A percentile compares a stretch with the other conserved stretches of the same genome.
phyloP scores from a whole-genome alignment of 2,888 invertebrate species.

The Leucoptera coffeella region DNA sequence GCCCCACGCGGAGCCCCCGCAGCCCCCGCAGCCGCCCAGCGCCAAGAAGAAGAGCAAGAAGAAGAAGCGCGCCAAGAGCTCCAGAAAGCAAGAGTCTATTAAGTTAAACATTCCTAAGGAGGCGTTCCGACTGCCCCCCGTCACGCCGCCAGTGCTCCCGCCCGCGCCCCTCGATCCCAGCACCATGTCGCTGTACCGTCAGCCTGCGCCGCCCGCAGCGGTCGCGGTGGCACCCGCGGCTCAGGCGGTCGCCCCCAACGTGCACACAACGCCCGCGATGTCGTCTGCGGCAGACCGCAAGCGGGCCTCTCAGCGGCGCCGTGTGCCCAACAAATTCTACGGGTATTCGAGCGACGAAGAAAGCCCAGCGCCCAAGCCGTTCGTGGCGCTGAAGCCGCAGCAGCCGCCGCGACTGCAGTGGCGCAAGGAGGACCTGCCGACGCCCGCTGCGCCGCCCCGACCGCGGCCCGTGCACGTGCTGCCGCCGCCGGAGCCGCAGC shows the following conservation, averaged over 20 bases:
- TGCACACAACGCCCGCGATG: conserved; percentile 8
- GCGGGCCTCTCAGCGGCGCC: conserved; percentile 70
- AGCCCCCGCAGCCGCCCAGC: conserved; percentile 41
- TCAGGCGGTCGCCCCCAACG: conserved; percentile 8
- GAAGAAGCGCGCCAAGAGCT: conserved; percentile 47
- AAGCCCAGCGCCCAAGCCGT: conserved; percentile 27
- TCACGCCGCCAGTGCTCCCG: conserved; percentile 17
- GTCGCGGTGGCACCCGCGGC: conserved; percentile 10
- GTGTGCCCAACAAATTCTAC: conserved; percentile 81
- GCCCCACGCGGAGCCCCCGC: conserved; percentile 33
- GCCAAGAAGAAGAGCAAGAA: conserved; percentile 68
- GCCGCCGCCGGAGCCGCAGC: conserved; percentile 21
- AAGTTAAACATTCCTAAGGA: conserved; percentile 58
- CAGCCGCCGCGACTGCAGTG: conserved; percentile 63
- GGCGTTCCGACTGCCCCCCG: conserved; percentile 19
- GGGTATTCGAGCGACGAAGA: conserved; percentile 86
- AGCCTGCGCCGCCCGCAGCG: conserved; percentile 25
- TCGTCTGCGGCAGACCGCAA: conserved; percentile 51
- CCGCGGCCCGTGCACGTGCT: conserved; percentile 25
- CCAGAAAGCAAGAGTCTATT: conserved; percentile 42
- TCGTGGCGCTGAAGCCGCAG: conserved; percentile 47
- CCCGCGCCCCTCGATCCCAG: conserved; percentile 20
- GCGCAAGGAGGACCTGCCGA: conserved; percentile 65
- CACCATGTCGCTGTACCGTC: conserved; percentile 44
- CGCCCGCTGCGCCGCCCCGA: conserved; percentile 42